A percentile compares a stretch with the other conserved stretches of the same genome.
These are phyloP conservation scores for Lepidurus packardi DNA, from an alignment of 1,140 invertebrate species.

Conservation along the genomic window DNA sequence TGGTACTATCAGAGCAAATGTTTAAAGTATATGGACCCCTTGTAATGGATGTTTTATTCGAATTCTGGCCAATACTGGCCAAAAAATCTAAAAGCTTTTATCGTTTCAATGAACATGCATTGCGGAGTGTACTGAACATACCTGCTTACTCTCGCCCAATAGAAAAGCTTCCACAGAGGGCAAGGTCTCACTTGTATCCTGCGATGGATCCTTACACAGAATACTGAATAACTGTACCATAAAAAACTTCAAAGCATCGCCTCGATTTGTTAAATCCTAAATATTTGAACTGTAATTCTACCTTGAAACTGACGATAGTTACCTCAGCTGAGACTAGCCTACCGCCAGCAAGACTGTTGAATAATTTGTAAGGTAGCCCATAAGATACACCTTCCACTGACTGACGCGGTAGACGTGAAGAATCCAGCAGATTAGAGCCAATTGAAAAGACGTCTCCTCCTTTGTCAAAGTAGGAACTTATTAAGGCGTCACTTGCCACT, in stretches of 20 bases:
- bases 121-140: not conserved
- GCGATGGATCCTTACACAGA: not conserved
- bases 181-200: not conserved
- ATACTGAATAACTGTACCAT: not conserved
- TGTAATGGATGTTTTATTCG: not conserved
- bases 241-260: not conserved
- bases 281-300: not conserved
- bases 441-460: not conserved
- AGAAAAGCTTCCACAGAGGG: not conserved
- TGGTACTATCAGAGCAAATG: not conserved
- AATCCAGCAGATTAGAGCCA: not conserved
- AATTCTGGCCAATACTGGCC: not conserved
- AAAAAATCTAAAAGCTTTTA: conserved; percentile 7
- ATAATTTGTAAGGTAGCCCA: not conserved
- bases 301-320: not conserved
- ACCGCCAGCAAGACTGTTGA: not conserved
- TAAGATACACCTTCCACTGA: not conserved
- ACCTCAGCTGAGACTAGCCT: not conserved
- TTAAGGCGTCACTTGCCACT: not conserved
- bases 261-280: not conserved
- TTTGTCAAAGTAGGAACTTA: not conserved
- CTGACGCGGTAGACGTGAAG: not conserved
- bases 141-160: not conserved
- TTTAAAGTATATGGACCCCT: not conserved
- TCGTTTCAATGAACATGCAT: not conserved